phyloP scores from a whole-genome alignment of 2,113 vertebrate species.

The Phocoena phocoena region DNA sequence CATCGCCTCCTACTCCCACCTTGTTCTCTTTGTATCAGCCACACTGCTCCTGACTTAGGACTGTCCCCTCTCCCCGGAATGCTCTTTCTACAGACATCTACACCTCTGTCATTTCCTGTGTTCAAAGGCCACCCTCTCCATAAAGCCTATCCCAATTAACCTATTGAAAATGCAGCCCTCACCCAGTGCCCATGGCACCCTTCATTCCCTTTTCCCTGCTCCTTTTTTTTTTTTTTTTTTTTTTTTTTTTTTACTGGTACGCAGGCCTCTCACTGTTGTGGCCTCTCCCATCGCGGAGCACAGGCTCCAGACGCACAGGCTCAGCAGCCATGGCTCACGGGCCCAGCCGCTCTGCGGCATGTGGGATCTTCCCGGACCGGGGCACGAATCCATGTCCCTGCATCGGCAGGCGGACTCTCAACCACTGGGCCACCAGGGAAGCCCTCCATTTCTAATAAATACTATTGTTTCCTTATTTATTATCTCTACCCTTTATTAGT shows the following conservation, averaged over 20 bases:
- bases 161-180: background rate
- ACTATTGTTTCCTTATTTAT: background rate
- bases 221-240: too few species aligned
- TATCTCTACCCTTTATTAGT: background rate
- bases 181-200: background rate
- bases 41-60: background rate
- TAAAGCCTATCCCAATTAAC: background rate
- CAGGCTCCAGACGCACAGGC: too few species aligned
- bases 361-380: too few species aligned
- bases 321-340: too few species aligned
- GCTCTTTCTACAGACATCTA: background rate
- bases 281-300: accelerated
- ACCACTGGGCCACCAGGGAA: too few species aligned
- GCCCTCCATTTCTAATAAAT: background rate
- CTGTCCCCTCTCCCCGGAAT: background rate
- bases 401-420: too few species aligned
- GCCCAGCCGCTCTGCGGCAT: too few species aligned
- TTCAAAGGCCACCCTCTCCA: background rate
- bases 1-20: background rate
- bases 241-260: too few species aligned
- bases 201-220: background rate
- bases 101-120: background rate
- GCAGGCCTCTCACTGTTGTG: too few species aligned
- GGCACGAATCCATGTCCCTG: too few species aligned
- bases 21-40: background rate